Conservation (phyloP, 2,888 invertebrate species). For the Folsomia candida region DNA sequence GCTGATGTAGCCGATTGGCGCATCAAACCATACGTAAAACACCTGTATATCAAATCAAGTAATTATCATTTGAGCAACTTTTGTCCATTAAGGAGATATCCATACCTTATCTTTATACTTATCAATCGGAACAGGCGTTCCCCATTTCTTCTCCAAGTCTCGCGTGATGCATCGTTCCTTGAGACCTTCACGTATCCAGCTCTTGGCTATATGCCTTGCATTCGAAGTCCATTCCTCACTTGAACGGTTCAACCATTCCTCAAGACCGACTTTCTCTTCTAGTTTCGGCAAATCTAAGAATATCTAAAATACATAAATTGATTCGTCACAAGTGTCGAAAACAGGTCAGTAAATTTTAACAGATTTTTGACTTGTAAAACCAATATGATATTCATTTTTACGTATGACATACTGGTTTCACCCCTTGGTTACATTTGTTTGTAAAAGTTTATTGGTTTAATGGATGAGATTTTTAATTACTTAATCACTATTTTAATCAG, state of each 20-base stretch:
- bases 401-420: too few species aligned
- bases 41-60: constrained; percentile 67
- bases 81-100: too few species aligned
- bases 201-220: constrained; percentile 78
- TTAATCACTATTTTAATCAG: too few species aligned
- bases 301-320: too few species aligned
- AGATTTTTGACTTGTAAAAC: too few species aligned
- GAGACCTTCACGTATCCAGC: constrained; percentile 93
- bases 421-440: too few species aligned
- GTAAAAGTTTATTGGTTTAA: too few species aligned
- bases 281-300: constrained; percentile 85
- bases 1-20: constrained; percentile 95
- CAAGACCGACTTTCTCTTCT: constrained; percentile 42
- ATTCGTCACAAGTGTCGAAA: too few species aligned
- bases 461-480: too few species aligned
- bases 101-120: constrained; percentile 80
- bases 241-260: constrained; percentile 68
- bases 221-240: constrained; percentile 80
- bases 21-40: constrained; percentile 99
- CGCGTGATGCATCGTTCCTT: constrained; percentile 93
- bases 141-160: constrained; percentile 98
- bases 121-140: constrained; percentile 88
- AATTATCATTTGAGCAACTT: not conserved
- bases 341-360: too few species aligned
- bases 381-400: too few species aligned